Conservation (phyloP, 2,888 invertebrate genomes). For the Pollenia amentaria region DNA sequence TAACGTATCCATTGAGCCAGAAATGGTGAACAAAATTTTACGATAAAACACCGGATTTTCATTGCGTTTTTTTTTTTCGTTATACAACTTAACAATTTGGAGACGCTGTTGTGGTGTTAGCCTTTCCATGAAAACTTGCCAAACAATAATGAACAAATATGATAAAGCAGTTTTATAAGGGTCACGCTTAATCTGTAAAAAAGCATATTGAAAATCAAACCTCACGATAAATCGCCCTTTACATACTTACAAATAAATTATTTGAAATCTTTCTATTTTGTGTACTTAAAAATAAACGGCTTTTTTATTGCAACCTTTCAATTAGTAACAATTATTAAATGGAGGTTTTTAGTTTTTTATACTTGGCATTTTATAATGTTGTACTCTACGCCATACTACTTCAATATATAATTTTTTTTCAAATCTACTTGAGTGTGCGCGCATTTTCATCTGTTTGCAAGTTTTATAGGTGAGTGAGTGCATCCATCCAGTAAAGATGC, state of each 20-base stretch:
- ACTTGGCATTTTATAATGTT: neutral
- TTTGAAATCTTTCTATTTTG: conserved; percentile 22
- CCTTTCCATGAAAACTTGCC: too few relatives aligned
- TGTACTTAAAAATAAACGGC: conserved; percentile 5
- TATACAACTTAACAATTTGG: too few relatives aligned
- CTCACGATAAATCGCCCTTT: too few relatives aligned
- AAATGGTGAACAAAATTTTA: too few relatives aligned
- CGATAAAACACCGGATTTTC: too few relatives aligned
- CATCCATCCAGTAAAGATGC: conserved; percentile 45
- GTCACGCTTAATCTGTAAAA: too few relatives aligned
- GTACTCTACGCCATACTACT: conserved; percentile 37
- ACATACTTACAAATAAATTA: neutral
- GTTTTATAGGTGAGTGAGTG: conserved; percentile 21
- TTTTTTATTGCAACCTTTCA: conserved; percentile 57
- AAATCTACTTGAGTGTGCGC: conserved; percentile 67
- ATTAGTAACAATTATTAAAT: conserved; percentile 66
- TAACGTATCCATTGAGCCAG: too few relatives aligned
- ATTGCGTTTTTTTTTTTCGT: too few relatives aligned
- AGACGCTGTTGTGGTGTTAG: too few relatives aligned
- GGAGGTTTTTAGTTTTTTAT: conserved; percentile 25
- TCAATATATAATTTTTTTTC: conserved; percentile 44
- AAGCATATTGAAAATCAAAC: too few relatives aligned
- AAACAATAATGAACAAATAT: too few relatives aligned
- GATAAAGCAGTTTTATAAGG: too few relatives aligned
- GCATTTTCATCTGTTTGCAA: conserved; percentile 67